Base-by-base conservation (phyloP, 2,888 invertebrate genomes). In the Drosophila anceps region DNA sequence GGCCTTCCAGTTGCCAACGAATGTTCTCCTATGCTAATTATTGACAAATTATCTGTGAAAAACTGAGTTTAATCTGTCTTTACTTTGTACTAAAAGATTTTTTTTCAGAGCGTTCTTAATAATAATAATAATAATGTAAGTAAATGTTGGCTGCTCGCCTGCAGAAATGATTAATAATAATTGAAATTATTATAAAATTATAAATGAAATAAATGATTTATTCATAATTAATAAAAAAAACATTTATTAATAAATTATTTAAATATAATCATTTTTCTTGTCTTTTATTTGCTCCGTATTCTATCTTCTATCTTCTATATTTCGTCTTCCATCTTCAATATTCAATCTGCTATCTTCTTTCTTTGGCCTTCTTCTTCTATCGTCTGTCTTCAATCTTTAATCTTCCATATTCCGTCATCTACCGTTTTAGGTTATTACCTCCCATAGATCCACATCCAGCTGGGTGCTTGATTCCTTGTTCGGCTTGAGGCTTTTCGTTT, bases 391-490 rank as follows among this genome's bases (percentile, higher is more conserved):
- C 4, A 0, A 24, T 24, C 3, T 15, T 12, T 1, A 1, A 46
- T 27, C 4, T 46, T 46, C 6, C 8, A 12, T 15, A 4, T 27
- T 46, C 27, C 4, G 27, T 9, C n/a, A n/a, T 20, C 20, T 5
- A 20, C 20, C 43, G 13, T 18, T 50, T 50, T 18, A 8, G 2
- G 43, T 33, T 33, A 24, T 90, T 74, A 93, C 93, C 89, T 93
- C 93, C 92, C 92, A 92, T 48, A 92, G 81, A 79, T 93, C 92
- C 58, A 92, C 84, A 80, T 93, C 93, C 79, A 92, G 64, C 46
- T 80, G 79, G n/a, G 90, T 91, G 69, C 91, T 91, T 24, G 92
- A 92, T 65, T 90, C 91, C 55, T 91, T 91, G 79, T 92, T 92
- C 9, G 91, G 78, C 73, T 91, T 91, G 9, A 91, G 81, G 66